Evolutionary conservation across 2,797 vertebrate species (phyloP), one percentile per base, ranked within the genome.

Genomic region (Gymnothorax javanicus): DNA sequence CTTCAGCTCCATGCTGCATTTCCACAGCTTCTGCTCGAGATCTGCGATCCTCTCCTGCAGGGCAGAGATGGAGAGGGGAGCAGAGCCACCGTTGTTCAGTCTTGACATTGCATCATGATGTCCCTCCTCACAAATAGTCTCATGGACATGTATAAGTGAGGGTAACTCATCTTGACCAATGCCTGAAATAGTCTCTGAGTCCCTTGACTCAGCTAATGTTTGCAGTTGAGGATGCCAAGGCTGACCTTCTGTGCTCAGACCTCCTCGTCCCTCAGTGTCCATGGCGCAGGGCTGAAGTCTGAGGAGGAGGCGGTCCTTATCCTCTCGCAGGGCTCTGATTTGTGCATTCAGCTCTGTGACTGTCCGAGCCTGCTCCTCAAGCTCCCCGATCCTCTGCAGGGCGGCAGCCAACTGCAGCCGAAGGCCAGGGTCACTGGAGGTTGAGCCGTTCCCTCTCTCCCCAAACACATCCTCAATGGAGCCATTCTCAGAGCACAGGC

Each of bases 1-100:
- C 84, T 96, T 92, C 0, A 98, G 95, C 87, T 98, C 97, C 86
- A 93, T 90, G 2, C 93, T 94, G 5, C 95, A 95, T 87, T 95
- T 94, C 4, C 93, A 94, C 89, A 99, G 93, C 88, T 97, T 96
- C 86, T 97, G 95, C 93, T 98, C 96, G 56, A 99, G 92, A 54
- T 88, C 91, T 0, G 93, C 92, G 17, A 98, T 91, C 90, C 97
- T 98, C 87, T 94, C 96, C 90, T 96, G 96, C 87, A 98, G 95
- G 0, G 89, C 93, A 0, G 92, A 91, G 8, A 97, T 90, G 0
- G 92, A 92, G 0, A 93, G 86, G 0, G 92, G 83, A 50, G 94
- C 92, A 56, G 90, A 86, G 83, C 95, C 94, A 27, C 93, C 92
- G 59, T 94, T 94, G 2, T 89, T 91, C 88, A 92, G 95, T 94